Conservation (phyloP, 2,888 invertebrate genomes). For the Athripsodes cinereus region DNA sequence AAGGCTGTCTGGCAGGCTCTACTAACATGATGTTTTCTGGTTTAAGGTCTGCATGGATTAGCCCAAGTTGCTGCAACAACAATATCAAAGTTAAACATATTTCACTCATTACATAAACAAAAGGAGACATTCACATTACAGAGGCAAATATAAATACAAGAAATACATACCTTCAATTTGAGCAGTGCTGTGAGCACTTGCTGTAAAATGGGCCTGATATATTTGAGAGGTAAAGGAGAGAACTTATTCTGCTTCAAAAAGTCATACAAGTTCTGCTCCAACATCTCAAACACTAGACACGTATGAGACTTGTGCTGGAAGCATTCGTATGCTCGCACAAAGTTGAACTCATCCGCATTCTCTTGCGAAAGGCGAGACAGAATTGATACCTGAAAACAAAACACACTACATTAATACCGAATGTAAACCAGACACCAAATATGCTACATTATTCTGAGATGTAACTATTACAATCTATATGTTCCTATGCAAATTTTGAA, state of each 20-base stretch:
- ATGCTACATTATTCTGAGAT: too few relatives aligned
- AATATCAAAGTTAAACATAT: neutral
- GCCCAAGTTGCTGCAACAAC: constrained; percentile 92
- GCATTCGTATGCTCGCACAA: constrained; percentile 99
- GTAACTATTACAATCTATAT: too few relatives aligned
- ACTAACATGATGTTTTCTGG: constrained; percentile 99
- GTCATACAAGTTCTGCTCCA: constrained; percentile 99
- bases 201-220: constrained; percentile 97
- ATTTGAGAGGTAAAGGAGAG: constrained; percentile 95
- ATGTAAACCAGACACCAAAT: too few relatives aligned
- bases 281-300: constrained; percentile 99
- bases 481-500: too few relatives aligned
- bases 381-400: constrained; percentile 65
- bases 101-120: too few relatives aligned
- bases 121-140: neutral
- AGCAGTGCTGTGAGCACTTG: constrained; percentile 87
- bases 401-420: too few relatives aligned
- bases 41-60: constrained; percentile 99
- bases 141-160: too few relatives aligned
- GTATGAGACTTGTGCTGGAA: constrained; percentile 99
- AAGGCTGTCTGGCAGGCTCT: constrained; percentile 96
- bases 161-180: constrained; percentile 70
- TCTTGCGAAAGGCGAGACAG: constrained; percentile 90
- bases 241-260: constrained; percentile 99
- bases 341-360: constrained; percentile 99